Evolutionary conservation across 2,113 vertebrate species (phyloP), one percentile per base, ranked within the genome.

Genomic region (Solenodon paradoxus): DNA sequence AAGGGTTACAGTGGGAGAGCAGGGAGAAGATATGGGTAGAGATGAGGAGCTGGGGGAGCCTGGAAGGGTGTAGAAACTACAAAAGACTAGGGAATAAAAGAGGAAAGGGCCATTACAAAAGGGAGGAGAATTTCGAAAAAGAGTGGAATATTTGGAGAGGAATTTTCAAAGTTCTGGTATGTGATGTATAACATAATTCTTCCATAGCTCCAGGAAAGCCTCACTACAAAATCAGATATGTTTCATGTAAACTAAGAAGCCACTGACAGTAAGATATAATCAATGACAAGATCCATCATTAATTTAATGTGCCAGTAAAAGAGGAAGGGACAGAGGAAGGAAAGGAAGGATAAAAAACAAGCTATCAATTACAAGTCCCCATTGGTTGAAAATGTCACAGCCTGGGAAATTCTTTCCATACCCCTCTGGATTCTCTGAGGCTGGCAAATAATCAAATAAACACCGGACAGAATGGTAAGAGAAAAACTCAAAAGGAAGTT

Each of bases 91-190:
- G 42, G 22, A 59, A 68, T 57, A 88, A 74, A 51, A 66, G n/a
- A 80, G 30, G 53, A 24, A 45, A 51, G 12, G 61, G 63, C n/a
- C 28, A 32, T 7, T 32, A 64, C 17, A 32, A 20, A 81, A 51
- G 71, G 32, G 9, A 81, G 15, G 20, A n/a, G 49, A 55, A 88
- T 83, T 38, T 45, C 16, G 81, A 40, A 10, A 74, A 83, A 89
- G 7, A 40, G 11, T 51, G 9, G 55, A n/a, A 32, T 45, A 79
- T 32, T n/a, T 42, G 80, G 66, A 75, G 53, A 92, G 61, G 42
- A 71, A 24, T 88, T 87, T 64, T 85, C 51, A 47, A 92, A 94
- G 51, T 85, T 89, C 72, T 85, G 40, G n/a, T 32, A 69, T 15
- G 5, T 35, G 15, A 63, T 59, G 12, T 61, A 81, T 35, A 30